Evolutionary conservation across 2,113 vertebrate genomes (phyloP).

Genomic region (Alethe diademata): DNA sequence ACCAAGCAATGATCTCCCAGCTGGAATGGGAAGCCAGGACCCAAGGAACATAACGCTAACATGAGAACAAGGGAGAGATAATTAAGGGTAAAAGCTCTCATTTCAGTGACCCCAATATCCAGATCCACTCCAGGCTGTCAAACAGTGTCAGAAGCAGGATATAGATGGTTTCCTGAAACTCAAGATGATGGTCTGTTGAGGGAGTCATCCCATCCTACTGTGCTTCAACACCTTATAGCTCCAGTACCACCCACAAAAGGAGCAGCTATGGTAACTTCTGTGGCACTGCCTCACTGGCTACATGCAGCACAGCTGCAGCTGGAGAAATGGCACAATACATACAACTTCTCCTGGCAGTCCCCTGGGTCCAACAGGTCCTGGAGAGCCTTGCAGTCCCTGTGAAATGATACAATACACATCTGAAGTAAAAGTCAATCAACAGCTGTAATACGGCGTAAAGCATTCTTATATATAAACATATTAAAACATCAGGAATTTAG

Average conservation of each 20-base stretch:
- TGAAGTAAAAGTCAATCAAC: not conserved
- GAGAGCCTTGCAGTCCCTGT: slow-evolving; percentile 86
- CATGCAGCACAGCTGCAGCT: not conserved
- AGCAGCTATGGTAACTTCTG: not conserved
- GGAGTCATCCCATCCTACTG: not conserved
- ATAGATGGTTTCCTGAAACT: not conserved
- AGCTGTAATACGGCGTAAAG: not conserved
- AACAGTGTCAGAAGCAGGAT: not conserved
- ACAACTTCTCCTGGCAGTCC: slow-evolving; percentile 87
- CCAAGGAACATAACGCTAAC: rapidly evolving
- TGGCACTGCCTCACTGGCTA: not conserved
- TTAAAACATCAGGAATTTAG: not conserved
- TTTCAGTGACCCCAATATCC: not conserved
- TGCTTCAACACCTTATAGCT: not conserved
- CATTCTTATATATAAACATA: not conserved
- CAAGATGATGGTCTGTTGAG: not conserved
- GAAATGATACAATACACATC: not conserved
- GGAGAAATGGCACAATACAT: slow-evolving; percentile 52
- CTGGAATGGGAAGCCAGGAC: not conserved
- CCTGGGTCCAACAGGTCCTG: slow-evolving; percentile 80
- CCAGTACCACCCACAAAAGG: not conserved
- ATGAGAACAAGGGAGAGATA: not conserved
- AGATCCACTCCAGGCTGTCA: not conserved
- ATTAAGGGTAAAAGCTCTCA: not conserved
- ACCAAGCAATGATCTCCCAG: not conserved